These are phyloP conservation scores for Apodemia mormo DNA, from an alignment of 2,888 invertebrate species.

Conservation along the genomic window DNA sequence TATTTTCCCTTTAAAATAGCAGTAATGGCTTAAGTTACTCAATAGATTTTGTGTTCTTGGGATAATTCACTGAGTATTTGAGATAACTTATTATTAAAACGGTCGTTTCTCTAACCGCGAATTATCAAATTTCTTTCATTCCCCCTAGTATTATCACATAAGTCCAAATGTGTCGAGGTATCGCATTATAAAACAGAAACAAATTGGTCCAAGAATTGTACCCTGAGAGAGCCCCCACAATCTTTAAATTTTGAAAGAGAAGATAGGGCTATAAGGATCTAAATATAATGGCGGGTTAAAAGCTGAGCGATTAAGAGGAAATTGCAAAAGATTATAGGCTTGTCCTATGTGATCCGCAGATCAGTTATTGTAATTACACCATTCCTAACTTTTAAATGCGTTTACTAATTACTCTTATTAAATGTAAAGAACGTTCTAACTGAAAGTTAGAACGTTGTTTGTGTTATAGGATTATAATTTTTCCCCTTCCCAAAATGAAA, in stretches of 20 bases:
- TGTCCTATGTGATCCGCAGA: conserved; percentile 61
- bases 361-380: conserved; percentile 69
- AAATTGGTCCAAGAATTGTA: conserved; percentile 39
- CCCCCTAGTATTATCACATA: conserved; percentile 78
- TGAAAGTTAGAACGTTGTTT: too few species aligned
- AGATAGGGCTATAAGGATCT: conserved; percentile 47
- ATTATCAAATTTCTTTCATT: conserved; percentile 79
- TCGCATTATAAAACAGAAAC: conserved; percentile 50
- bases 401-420: conserved; percentile 56
- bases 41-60: conserved; percentile 46
- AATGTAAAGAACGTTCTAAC: not conserved
- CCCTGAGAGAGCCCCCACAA: conserved; percentile 27
- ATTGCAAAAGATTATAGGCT: conserved; percentile 76
- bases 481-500: too few species aligned
- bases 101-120: conserved; percentile 76
- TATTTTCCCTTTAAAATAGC: too few species aligned
- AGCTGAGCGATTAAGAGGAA: conserved; percentile 72
- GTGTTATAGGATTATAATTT: not conserved
- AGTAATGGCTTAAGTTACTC: conserved; percentile 41
- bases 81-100: conserved; percentile 76
- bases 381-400: conserved; percentile 64
- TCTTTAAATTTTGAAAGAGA: conserved; percentile 26
- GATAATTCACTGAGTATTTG: conserved; percentile 68
- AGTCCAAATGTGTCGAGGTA: conserved; percentile 76
- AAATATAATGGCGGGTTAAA: conserved; percentile 51